phyloP scores from a whole-genome alignment of 2,113 vertebrate genomes.

The Austrofundulus limnaeus region DNA sequence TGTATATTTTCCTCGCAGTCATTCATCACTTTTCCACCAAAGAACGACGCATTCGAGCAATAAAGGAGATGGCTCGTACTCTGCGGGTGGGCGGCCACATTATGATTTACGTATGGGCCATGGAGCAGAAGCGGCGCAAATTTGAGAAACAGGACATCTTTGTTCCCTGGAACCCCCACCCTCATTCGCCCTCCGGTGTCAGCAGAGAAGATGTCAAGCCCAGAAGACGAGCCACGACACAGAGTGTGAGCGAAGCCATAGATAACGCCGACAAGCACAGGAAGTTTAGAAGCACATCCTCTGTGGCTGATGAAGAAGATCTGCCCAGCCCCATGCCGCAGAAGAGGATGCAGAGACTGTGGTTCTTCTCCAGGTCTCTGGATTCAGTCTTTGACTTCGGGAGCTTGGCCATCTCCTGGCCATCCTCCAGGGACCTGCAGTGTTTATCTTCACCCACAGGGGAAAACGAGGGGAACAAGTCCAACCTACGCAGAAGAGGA shows the following conservation, averaged over 20 bases:
- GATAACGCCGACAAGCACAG: constrained; percentile 70
- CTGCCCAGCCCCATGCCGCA: constrained; percentile 26
- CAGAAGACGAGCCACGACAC: constrained; percentile 47
- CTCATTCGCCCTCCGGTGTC: constrained; percentile 43
- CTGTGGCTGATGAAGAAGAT: constrained; percentile 71
- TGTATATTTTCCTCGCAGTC: constrained; percentile 59
- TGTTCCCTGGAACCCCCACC: constrained; percentile 82
- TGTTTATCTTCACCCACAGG: constrained; percentile 57
- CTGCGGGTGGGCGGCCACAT: constrained; percentile 82
- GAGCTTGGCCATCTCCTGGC: constrained; percentile 61
- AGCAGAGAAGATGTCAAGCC: constrained; percentile 19
- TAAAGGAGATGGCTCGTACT: constrained; percentile 82
- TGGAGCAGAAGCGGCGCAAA: constrained; percentile 82
- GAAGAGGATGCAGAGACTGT: constrained; percentile 73
- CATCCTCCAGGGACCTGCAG: constrained; percentile 69
- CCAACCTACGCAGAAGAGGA: constrained; percentile 29
- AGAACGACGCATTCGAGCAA: constrained; percentile 74
- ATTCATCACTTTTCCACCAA: constrained; percentile 82
- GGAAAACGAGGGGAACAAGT: constrained; percentile 43
- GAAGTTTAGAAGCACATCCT: constrained; percentile 77
- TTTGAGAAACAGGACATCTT: constrained; percentile 86
- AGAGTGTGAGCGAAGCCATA: constrained; percentile 60
- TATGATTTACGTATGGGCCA: constrained; percentile 90
- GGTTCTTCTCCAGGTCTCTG: constrained; percentile 83
- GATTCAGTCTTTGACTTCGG: constrained; percentile 78